phyloP scores from a whole-genome alignment of 2,797 vertebrate genomes.

The Poecilia picta region DNA sequence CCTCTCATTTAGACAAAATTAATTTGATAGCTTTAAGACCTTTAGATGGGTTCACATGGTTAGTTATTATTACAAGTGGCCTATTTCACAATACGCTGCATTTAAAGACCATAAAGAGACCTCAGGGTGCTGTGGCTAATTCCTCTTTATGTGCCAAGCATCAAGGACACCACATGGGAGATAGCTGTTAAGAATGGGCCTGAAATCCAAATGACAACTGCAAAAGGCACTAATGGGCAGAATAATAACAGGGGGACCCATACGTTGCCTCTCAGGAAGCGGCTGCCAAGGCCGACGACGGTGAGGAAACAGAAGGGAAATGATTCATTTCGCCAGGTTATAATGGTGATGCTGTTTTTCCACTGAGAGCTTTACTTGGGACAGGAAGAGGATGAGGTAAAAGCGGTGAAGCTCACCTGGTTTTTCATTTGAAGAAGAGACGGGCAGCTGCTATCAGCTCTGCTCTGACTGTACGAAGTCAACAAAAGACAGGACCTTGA shows the following conservation, averaged over 20 bases:
- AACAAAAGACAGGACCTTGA: slow-evolving; percentile 19
- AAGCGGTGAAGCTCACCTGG: slow-evolving; percentile 6
- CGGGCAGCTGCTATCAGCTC: slow-evolving; percentile 26
- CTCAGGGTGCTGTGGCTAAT: slow-evolving; percentile 38
- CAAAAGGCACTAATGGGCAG: slow-evolving; percentile 59
- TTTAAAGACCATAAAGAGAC: slow-evolving; percentile 19
- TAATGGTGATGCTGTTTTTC: slow-evolving; percentile 23
- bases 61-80: not conserved
- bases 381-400: not conserved
- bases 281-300: slow-evolving; percentile 58
- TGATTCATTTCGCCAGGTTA: slow-evolving; percentile 44
- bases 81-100: slow-evolving; percentile 13
- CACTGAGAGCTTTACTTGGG: slow-evolving; percentile 1
- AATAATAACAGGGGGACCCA: slow-evolving; percentile 35
- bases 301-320: slow-evolving; percentile 48
- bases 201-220: slow-evolving; percentile 55
- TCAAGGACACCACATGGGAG: slow-evolving; percentile 45
- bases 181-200: slow-evolving; percentile 35
- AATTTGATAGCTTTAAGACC: slow-evolving; percentile 8
- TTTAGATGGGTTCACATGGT: slow-evolving; percentile 10
- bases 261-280: slow-evolving; percentile 31
- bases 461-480: slow-evolving; percentile 23
- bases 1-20: not conserved
- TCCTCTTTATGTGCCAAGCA: slow-evolving; percentile 32
- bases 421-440: slow-evolving; percentile 13